Evolutionary conservation across 2,888 invertebrate species (phyloP), one percentile per base, ranked within the genome.

Genomic region (Acheta domesticus): DNA sequence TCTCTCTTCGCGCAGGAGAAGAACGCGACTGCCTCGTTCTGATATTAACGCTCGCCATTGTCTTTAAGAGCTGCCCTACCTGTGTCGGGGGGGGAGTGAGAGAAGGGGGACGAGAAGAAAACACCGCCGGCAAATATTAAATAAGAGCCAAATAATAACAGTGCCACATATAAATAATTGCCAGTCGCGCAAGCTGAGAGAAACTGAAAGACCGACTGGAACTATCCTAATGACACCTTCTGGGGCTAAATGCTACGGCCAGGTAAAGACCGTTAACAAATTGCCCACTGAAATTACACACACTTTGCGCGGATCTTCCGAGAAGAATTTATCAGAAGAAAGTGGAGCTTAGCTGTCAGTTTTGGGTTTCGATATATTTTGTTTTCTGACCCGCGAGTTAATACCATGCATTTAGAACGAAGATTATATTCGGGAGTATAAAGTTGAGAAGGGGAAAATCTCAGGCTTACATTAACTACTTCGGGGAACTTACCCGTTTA

Each of bases 221-320:
- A n/a, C n/a, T 62, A 19, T 62, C 62, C 16, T 62, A 62, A 62
- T 62, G 62, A 62, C 62, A 62, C 62, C 62, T 62, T 62, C 62
- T 62, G 8, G 0, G 8, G 4, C 62, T 14, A 62, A 62, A 62
- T 16, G 62, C 36, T 36, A 62, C 62, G 62, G n/a, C 4, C 62
- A 62, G 62, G 62, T 62, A 62, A 14, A 62, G n/a, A n/a, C n/a
- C 14, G n/a, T 14, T 14, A n/a, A 62, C n/a, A n/a, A 62, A 62
- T 62, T 19, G 62, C 62, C n/a, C n/a, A 19, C n/a, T 62, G 62
- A 62, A 62, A 62, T 62, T 62, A 62, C 62, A 62, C n/a, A 62
- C n/a, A 62, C n/a, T 62, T 62, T n/a, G 62, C 62, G n/a, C n/a
- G n/a, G 62, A 62, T 62, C 62, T 62, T 62, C 62, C 62, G 62